Evolutionary conservation across 2,797 vertebrate species (phyloP).

Genomic region (Amblyopsis hoosieri): DNA sequence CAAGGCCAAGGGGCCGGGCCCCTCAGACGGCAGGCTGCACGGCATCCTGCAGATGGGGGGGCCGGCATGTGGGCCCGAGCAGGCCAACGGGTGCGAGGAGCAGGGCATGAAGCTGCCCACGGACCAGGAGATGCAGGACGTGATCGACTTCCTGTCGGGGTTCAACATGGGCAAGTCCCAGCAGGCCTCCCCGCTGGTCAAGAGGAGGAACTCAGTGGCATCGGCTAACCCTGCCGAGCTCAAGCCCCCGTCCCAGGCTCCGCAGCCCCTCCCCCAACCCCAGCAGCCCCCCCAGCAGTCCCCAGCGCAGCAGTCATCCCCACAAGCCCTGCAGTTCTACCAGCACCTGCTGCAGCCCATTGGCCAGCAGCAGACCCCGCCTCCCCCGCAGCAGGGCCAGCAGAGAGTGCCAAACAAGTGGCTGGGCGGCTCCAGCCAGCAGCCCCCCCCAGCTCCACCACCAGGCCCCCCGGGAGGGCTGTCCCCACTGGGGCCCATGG

Average conservation of each 20-base stretch:
- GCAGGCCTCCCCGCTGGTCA: constrained; percentile 92
- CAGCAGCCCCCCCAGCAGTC: constrained; percentile 82
- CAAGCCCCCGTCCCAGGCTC: constrained; percentile 83
- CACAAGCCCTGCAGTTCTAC: constrained; percentile 54
- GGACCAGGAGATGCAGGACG: constrained; percentile 99
- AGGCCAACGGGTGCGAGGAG: constrained; percentile 89
- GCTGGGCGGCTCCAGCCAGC: constrained; percentile 83
- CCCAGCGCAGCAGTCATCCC: constrained; percentile 73
- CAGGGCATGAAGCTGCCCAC: constrained; percentile 98
- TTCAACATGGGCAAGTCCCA: constrained; percentile 99
- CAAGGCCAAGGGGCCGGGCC: constrained; percentile 69
- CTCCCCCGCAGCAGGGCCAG: constrained; percentile 73
- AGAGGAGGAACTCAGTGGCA: constrained; percentile 92
- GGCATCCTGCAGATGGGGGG: constrained; percentile 86
- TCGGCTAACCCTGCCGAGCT: constrained; percentile 86
- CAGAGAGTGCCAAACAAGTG: constrained; percentile 88
- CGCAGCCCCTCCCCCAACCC: constrained; percentile 71
- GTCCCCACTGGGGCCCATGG: constrained; percentile 85
- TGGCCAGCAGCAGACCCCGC: constrained; percentile 67
- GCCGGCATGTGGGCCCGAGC: constrained; percentile 78
- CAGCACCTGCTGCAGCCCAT: constrained; percentile 70
- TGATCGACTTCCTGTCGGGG: constrained; percentile 98
- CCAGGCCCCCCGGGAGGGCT: constrained; percentile 85
- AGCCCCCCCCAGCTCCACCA: constrained; percentile 59
- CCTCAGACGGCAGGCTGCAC: constrained; percentile 82